Evolutionary conservation across 2,113 vertebrate genomes (phyloP).

Genomic region (Corythaixoides concolor): DNA sequence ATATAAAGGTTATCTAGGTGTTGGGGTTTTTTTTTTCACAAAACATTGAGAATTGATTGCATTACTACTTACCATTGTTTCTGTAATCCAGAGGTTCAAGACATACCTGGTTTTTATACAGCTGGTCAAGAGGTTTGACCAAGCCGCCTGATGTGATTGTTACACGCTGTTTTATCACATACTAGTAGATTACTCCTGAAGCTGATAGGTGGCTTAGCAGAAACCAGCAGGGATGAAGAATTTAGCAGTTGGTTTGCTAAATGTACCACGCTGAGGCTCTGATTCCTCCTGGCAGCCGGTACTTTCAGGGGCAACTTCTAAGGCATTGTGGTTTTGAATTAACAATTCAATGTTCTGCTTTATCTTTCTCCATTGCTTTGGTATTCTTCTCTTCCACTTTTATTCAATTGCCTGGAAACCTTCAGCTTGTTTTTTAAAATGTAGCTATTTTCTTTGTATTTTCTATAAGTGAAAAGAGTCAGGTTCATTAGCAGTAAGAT

Average conservation of each 20-base stretch:
- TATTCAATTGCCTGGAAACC: neutral
- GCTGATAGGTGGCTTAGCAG: neutral
- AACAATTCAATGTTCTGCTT: neutral
- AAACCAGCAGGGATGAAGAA: neutral
- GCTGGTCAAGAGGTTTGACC: neutral
- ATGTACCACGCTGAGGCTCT: neutral
- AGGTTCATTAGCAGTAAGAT: neutral
- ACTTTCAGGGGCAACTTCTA: neutral
- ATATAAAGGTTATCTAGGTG: neutral
- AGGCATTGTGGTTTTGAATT: neutral
- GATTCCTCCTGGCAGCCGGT: neutral
- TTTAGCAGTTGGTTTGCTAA: neutral
- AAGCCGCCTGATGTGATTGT: neutral
- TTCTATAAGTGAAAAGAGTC: neutral
- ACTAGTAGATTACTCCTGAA: neutral
- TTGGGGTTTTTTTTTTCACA: neutral
- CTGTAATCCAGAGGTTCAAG: neutral
- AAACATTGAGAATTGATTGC: neutral
- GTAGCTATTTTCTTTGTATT: neutral
- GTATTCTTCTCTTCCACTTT: neutral
- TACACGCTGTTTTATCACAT: neutral
- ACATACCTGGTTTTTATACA: neutral
- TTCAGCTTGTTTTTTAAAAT: neutral
- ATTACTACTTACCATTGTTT: neutral
- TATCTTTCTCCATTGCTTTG: neutral